Evolutionary conservation across 2,888 invertebrate genomes (phyloP), one percentile per base, ranked within the genome.

Genomic region (Stictocephala bisonia): DNA sequence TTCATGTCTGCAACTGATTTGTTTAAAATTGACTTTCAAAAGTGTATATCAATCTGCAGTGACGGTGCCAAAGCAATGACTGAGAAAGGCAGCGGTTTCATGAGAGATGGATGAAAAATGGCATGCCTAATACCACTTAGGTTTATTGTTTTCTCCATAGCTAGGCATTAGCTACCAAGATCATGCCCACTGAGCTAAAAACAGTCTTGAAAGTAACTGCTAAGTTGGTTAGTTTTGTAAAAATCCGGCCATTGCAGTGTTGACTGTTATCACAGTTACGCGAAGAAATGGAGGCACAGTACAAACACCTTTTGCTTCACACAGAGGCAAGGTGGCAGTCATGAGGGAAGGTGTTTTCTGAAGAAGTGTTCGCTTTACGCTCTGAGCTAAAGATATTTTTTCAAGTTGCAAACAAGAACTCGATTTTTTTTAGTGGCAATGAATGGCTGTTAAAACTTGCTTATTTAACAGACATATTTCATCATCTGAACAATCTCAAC

Each of bases 381-480:
- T 35, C 71, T 20, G 67, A 72, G 27, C 27, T 51, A 26, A 22
- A 31, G 50, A 35, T 40, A 18, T 53, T 72, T 72, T 66, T 67
- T 50, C 40, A 24, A 26, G 24, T 15, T 67, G 68, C 71, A 44
- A 74, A 27, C 53, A 44, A 15, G 24, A 41, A 40, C 50, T 51
- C 35, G 48, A 18, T 27, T n/a, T n/a, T n/a, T n/a, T n/a, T n/a
- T n/a, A n/a, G n/a, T n/a, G n/a, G n/a, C n/a, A 48, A 67, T 40
- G 72, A 69, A 51, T 71, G 27, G 70, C 74, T 67, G 68, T 74
- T 73, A 56, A 74, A 73, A 44, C 67, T 70, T 77, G 51, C 67
- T 70, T 77, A 76, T 58, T 73, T 75, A 69, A 71, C 71, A 35
- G 77, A 77, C 48, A 76, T 77, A 66, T 78, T 78, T 50, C 72